Percentiles rank a stretch among this genome's conserved stretches.
Conservation (phyloP, 1,140 invertebrate species). For the Coelopa frigida region DNA sequence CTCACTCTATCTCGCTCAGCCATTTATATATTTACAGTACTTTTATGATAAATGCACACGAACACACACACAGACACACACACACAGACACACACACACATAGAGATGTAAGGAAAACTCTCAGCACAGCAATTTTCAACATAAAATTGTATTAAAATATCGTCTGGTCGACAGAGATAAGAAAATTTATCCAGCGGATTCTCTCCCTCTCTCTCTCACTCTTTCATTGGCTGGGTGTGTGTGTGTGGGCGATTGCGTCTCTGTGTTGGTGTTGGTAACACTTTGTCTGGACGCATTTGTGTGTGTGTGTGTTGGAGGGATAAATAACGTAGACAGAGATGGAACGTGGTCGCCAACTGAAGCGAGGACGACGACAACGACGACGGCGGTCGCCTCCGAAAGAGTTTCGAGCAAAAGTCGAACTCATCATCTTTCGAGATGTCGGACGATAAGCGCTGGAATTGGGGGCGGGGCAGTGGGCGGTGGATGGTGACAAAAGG, state of each 20-base stretch:
- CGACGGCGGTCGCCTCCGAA: neutral
- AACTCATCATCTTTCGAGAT: neutral
- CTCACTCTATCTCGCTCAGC: no score
- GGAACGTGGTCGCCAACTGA: no score
- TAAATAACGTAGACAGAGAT: neutral
- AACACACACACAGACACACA: constrained; percentile 1
- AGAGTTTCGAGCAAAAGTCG: constrained; percentile 5
- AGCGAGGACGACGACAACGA: no score
- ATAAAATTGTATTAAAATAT: constrained; percentile 40
- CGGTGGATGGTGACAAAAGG: no score
- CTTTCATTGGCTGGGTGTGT: no score
- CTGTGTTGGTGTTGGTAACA: neutral
- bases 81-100: neutral
- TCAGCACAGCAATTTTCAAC: constrained; percentile 8
- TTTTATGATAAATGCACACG: no score
- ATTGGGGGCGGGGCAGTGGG: no score
- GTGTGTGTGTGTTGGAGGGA: neutral
- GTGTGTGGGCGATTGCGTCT: neutral
- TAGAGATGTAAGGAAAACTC: neutral
- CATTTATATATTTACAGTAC: no score
- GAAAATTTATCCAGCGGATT: constrained; percentile 45
- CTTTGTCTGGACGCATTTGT: neutral
- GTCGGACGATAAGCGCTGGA: no score
- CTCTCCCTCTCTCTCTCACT: no score
- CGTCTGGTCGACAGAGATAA: constrained; percentile 42